Evolutionary conservation across 1,140 invertebrate species (phyloP), one percentile per base, ranked within the genome.

Genomic region (Bacillus rossius): DNA sequence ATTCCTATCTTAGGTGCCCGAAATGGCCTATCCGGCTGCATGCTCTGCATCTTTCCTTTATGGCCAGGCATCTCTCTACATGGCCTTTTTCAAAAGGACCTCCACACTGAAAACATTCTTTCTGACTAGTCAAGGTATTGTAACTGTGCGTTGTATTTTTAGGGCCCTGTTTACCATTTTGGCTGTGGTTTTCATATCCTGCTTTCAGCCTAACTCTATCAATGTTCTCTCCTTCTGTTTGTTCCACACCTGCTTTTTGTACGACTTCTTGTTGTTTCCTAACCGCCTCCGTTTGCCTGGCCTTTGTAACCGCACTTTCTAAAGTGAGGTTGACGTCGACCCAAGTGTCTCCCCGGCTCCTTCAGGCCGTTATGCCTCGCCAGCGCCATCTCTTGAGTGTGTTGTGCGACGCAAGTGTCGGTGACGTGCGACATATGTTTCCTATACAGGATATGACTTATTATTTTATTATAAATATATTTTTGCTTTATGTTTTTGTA

Each of bases 281-380:
- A 3, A 45, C 43, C 8, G 57, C 26, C 50, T 71, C 65, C 0
- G 63, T 59, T 57, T 65, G 63, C 2, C 61, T 13, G 2, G 63
- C 55, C 8, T 50, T 51, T 1, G 45, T 29, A 14, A 67, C 50
- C 2, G 64, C 65, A 14, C 60, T 61, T 10, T 61, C 59, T 20
- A 70, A 48, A 0, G 60, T 66, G 10, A 68, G 55, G 14, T 63
- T 34, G 8, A 20, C n/a, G n/a, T n/a, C n/a, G n/a, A n/a, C n/a
- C n/a, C n/a, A n/a, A n/a, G n/a, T n/a, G n/a, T n/a, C n/a, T n/a
- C n/a, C n/a, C n/a, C n/a, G n/a, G n/a, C n/a, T n/a, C n/a, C n/a
- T n/a, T n/a, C n/a, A n/a, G n/a, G n/a, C n/a, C n/a, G n/a, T n/a
- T n/a, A n/a, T n/a, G n/a, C n/a, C n/a, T n/a, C n/a, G n/a, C n/a